Percentiles rank a stretch among this genome's conserved stretches.
Evolutionary conservation across 1,140 invertebrate genomes (phyloP).

Genomic region (Pseudomyrmex cubaensis): DNA sequence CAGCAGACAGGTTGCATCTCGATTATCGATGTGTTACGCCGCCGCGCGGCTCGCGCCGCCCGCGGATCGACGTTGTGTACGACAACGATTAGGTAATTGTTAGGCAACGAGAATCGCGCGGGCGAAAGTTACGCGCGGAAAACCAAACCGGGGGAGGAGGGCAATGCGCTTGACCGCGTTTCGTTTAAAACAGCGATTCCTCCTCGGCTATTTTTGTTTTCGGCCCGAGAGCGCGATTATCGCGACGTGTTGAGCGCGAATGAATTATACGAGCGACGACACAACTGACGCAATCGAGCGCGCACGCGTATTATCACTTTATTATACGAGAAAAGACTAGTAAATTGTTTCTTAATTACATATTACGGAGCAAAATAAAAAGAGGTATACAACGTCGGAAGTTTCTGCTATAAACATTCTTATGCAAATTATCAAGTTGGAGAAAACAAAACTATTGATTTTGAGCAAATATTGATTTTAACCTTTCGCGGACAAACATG

Average conservation of each 20-base stretch:
- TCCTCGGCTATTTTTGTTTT: slow-evolving; percentile 24
- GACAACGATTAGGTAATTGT: slow-evolving; percentile 71
- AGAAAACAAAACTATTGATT: not conserved
- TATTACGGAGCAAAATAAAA: not conserved
- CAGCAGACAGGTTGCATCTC: slow-evolving; percentile 19
- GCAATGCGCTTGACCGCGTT: slow-evolving; percentile 74
- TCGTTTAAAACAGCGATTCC: slow-evolving; percentile 44
- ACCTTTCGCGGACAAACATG: too few relatives aligned
- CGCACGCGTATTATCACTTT: not conserved
- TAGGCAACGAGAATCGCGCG: slow-evolving; percentile 67
- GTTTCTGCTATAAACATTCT: not conserved
- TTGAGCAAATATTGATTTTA: too few relatives aligned
- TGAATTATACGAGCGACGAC: not conserved
- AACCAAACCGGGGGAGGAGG: slow-evolving; percentile 61
- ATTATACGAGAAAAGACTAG: not conserved
- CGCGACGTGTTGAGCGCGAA: not conserved
- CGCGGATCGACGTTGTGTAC: slow-evolving; percentile 14
- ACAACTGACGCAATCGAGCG: not conserved
- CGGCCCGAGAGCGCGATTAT: not conserved
- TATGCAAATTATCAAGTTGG: not conserved
- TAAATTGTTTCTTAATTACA: too few relatives aligned
- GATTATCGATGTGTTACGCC: slow-evolving; percentile 24
- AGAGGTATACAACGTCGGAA: not conserved
- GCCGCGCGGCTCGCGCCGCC: not conserved
- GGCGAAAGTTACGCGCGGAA: slow-evolving; percentile 76